Evolutionary conservation across 37 sponge, comb jelly and placozoan species (phyloP), one percentile per base, ranked within the genome.

Genomic region (Halichondria panicea): DNA sequence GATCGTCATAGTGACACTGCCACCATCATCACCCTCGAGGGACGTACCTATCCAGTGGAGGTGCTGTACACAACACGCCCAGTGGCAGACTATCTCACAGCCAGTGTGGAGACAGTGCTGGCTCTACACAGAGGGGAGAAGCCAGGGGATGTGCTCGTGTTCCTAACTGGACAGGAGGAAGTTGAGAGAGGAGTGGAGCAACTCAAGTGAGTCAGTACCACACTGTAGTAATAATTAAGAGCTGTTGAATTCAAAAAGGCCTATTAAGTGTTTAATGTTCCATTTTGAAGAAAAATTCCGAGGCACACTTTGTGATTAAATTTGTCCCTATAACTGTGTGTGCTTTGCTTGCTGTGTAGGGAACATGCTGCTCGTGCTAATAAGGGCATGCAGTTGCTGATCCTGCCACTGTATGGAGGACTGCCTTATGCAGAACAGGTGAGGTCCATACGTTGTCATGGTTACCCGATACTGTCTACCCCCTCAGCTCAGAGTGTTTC

Each of bases 81-180:
- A 22, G 92, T 93, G n/a, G 83, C 99, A 8, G 79, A 95, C 66
- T 98, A 98, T 53, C 57, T 98, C 34, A 89, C 67, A n/a, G 81
- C 91, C 21, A 85, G 94, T n/a, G 89, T 89, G 42, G 91, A 95
- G 62, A 84, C 94, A 34, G 82, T 85, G 9, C 66, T 92, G 41
- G 89, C 89, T 43, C 81, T 98, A 21, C 99, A 98, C 74, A 67
- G 83, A 43, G 81, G 93, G 43, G 83, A 90, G 70, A 64, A 77
- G 21, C 75, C 66, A 6, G 99, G 99, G 15, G 99, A 98, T 54
- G 66, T 98, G 8, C 79, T 98, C 55, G 96, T 82, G 6, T 98
- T 98, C 68, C 89, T 98, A 38, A 95, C 99, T 18, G 96, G 96
- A n/a, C 96, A 85, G 74, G 86, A 85, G 43, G 86, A 85, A 48